These are phyloP conservation scores for Lasioglossum leucozonium DNA, from an alignment of 2,888 invertebrate genomes.

Conservation along the genomic window DNA sequence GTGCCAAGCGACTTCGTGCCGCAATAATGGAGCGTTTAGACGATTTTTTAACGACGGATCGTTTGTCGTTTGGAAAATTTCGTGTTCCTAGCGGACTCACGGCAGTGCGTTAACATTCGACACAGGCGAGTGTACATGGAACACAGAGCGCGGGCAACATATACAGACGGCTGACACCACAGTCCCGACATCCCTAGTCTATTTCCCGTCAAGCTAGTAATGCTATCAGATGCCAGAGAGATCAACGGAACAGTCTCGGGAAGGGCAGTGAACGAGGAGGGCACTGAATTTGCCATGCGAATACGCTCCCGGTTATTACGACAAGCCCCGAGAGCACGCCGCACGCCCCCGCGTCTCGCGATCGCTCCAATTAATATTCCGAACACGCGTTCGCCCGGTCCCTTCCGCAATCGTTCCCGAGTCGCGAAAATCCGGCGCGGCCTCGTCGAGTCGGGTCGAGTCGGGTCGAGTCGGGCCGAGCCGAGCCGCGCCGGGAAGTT, in stretches of 20 bases:
- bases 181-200: not conserved
- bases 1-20: not conserved
- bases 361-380: conserved; percentile 78
- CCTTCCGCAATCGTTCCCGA: conserved; percentile 67
- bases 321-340: conserved; percentile 39
- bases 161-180: too few relatives aligned
- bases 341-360: conserved; percentile 66
- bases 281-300: conserved; percentile 27
- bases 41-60: not conserved
- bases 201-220: not conserved
- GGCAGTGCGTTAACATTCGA: not conserved
- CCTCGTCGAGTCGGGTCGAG: too few relatives aligned
- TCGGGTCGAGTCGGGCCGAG: too few relatives aligned
- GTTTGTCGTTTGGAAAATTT: not conserved
- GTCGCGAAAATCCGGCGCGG: conserved; percentile 69
- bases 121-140: not conserved
- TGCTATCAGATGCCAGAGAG: conserved; percentile 10
- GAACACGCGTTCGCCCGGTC: conserved; percentile 67
- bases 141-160: not conserved
- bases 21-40: not conserved
- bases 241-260: not conserved
- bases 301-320: conserved; percentile 47
- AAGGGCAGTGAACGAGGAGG: not conserved
- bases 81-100: not conserved
- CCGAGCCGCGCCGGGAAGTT: conserved; percentile 67